A percentile compares a stretch with the other conserved stretches of the same genome.
phyloP scores from a whole-genome alignment of 2,797 vertebrate species.

The Pterois miles region DNA sequence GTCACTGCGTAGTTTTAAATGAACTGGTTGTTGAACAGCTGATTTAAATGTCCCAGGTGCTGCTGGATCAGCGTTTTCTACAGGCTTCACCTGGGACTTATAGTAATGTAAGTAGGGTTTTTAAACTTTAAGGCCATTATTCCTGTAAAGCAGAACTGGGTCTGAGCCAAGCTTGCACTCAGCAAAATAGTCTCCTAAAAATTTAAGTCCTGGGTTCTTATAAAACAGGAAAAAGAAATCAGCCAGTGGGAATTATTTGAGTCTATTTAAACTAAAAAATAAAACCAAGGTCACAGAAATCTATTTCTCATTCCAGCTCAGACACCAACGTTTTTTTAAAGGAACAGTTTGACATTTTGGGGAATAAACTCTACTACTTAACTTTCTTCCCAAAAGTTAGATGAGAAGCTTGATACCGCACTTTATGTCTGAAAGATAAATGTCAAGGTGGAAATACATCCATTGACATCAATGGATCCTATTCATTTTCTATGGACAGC shows the following conservation, averaged over 20 bases:
- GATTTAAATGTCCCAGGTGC: constrained; percentile 61
- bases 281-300: constrained; percentile 30
- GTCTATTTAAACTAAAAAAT: constrained; percentile 23
- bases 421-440: not conserved
- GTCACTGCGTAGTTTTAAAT: constrained; percentile 22
- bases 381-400: not conserved
- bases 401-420: not conserved
- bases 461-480: no score
- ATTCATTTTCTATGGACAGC: no score
- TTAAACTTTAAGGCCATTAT: constrained; percentile 41
- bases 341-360: not conserved
- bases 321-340: not conserved
- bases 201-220: constrained; percentile 20
- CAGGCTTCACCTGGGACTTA: constrained; percentile 43
- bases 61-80: constrained; percentile 37
- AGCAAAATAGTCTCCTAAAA: constrained; percentile 52
- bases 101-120: constrained; percentile 40
- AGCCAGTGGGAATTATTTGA: not conserved
- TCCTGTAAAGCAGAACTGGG: constrained; percentile 45
- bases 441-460: no score
- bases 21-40: constrained; percentile 44
- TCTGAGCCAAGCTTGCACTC: constrained; percentile 39
- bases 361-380: not conserved
- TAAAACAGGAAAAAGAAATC: not conserved
- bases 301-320: not conserved